Base-by-base conservation (phyloP, 2,797 vertebrate species). In the Perdix hodgsoniae region DNA sequence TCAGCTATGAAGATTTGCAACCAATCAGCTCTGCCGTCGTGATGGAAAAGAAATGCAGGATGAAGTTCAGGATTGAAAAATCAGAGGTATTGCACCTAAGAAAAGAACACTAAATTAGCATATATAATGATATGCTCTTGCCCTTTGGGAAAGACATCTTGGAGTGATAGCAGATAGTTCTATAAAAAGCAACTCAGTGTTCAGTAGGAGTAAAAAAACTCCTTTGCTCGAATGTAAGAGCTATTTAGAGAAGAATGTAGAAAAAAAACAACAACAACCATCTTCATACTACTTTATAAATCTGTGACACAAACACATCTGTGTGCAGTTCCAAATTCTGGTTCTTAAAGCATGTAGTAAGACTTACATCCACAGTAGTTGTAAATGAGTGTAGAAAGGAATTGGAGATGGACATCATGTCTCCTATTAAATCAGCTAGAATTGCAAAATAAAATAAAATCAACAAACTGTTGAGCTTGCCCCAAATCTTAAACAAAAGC, bases 41-140 rank as follows among this genome's bases (percentile, higher is more conserved):
- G 59, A 83, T 8, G 7, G 17, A 29, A 52, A 52, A 52, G 33
- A 89, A 89, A 78, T 75, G 57, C n/a, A 70, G 75, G 61, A 61
- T 50, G 54, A 44, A 92, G 94, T 93, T 74, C 69, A 83, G 24
- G 0, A 0, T 5, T 93, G 95, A 65, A 85, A 80, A 89, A 92
- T 93, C 89, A 92, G 69, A 82, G 18, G 29, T 77, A 71, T 84
- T 8, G 17, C 35, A 79, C 61, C 57, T 77, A 33, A 93, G 84
- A 44, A 86, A 73, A 82, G 57, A 44, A 3, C 1, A 23, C 9
- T 71, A 44, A 74, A 74, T 86, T 91, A 86, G 45, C 4, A 7
- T 67, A 67, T 7, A 8, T 77, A 89, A 83, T 65, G 10, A 45
- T 61, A 49, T 2, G 22, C 5, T 86, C 27, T 79, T 76, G 47